phyloP scores from a whole-genome alignment of 2,888 invertebrate genomes.

The Bellardia bayeri region DNA sequence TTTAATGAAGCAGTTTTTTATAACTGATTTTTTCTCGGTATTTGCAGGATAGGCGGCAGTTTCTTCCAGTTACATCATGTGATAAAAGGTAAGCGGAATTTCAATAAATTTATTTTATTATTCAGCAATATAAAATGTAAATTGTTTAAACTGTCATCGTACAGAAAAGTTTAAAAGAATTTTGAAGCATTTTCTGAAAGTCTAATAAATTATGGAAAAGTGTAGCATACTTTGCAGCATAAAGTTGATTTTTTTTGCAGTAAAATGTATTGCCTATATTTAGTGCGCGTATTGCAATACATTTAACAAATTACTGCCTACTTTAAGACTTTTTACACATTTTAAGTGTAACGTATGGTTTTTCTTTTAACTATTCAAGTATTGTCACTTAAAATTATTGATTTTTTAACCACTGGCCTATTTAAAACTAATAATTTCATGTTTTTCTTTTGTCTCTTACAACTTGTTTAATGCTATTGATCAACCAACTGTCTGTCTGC shows the following conservation, averaged over 20 bases:
- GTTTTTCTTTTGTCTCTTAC: neutral
- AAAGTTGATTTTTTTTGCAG: no score
- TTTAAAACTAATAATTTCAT: conserved; percentile 9
- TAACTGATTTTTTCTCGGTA: conserved; percentile 3
- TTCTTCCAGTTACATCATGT: neutral
- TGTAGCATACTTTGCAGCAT: no score
- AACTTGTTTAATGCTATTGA: neutral
- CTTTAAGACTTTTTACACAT: neutral
- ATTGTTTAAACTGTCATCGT: neutral
- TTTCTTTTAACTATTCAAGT: conserved; percentile 27
- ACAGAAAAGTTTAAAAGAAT: neutral
- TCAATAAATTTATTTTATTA: neutral
- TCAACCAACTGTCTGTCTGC: neutral
- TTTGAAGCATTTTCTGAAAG: no score
- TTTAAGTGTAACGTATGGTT: neutral
- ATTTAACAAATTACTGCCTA: neutral
- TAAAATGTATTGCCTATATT: no score
- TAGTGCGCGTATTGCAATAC: no score
- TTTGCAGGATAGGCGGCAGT: conserved; percentile 15
- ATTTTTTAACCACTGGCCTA: conserved; percentile 46
- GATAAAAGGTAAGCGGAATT: conserved; percentile 23
- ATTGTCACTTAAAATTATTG: conserved; percentile 19
- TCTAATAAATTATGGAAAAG: no score
- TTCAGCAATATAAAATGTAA: neutral
- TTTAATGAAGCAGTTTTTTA: neutral